These are phyloP conservation scores for Calliphora vicina DNA, from an alignment of 1,140 invertebrate species.

Conservation along the genomic window DNA sequence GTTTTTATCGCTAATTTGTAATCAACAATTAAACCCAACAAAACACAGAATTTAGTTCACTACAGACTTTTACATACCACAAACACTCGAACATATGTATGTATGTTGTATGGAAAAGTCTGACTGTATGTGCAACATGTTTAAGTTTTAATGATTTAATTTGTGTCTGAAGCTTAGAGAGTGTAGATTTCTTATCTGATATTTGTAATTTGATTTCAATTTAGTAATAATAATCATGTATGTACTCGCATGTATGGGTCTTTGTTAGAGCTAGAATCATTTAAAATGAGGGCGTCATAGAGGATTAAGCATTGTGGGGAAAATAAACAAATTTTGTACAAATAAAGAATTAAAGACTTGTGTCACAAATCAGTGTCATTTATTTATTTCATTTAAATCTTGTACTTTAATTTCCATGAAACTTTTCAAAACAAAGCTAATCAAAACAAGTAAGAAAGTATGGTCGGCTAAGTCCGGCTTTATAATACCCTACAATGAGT, in stretches of 20 bases:
- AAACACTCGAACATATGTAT: too few relatives aligned
- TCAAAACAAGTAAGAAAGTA: too few relatives aligned
- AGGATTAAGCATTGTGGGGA: neutral
- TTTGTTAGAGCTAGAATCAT: neutral
- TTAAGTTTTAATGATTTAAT: neutral
- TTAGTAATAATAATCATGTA: constrained; percentile 8
- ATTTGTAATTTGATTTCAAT: constrained; percentile 33
- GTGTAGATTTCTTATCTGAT: constrained; percentile 26
- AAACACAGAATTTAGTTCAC: constrained; percentile 7
- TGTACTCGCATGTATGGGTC: neutral
- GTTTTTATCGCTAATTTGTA: constrained; percentile 57
- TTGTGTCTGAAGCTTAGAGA: neutral
- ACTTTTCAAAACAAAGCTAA: too few relatives aligned
- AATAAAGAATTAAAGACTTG: too few relatives aligned
- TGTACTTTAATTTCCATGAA: too few relatives aligned
- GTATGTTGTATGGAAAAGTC: too few relatives aligned
- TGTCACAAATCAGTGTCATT: too few relatives aligned
- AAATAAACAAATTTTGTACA: neutral
- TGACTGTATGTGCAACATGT: neutral
- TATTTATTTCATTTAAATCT: too few relatives aligned
- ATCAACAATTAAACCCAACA: constrained; percentile 59
- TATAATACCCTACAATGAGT: too few relatives aligned
- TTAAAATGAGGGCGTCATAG: constrained; percentile 27
- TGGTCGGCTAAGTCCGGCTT: too few relatives aligned
- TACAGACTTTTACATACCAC: too few relatives aligned